Evolutionary conservation across 2,888 invertebrate genomes (phyloP).

Genomic region (Hypomecis punctinalis): DNA sequence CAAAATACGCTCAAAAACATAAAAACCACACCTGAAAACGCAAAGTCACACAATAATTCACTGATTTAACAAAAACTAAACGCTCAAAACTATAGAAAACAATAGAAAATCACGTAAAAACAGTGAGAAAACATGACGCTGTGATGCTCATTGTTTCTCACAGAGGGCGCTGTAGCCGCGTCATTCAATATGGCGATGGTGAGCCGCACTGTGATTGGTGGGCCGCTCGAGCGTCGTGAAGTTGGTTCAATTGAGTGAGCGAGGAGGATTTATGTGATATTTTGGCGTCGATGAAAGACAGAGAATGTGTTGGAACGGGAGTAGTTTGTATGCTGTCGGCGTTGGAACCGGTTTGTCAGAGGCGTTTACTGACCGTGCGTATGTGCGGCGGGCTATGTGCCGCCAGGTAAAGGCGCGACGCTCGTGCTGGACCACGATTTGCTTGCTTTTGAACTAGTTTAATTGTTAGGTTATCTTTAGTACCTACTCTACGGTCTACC

Average conservation of each 20-base stretch:
- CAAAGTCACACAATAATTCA: constrained; percentile 58
- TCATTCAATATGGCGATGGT: constrained; percentile 82
- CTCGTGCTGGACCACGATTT: neutral
- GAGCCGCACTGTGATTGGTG: constrained; percentile 68
- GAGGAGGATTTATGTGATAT: constrained; percentile 80
- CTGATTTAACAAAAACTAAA: constrained; percentile 56
- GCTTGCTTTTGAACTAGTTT: constrained; percentile 39
- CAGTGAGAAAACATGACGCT: constrained; percentile 66
- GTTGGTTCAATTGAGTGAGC: constrained; percentile 74
- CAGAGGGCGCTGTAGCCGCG: constrained; percentile 72
- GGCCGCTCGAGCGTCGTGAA: constrained; percentile 65
- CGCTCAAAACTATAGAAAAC: constrained; percentile 56
- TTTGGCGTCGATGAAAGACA: constrained; percentile 80
- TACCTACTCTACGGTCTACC: too few species aligned
- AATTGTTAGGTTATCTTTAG: constrained; percentile 51
- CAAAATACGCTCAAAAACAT: constrained; percentile 49
- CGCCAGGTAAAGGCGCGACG: constrained; percentile 66
- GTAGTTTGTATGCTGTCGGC: constrained; percentile 79
- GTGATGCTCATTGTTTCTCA: constrained; percentile 66
- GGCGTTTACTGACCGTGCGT: constrained; percentile 78
- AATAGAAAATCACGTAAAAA: constrained; percentile 70
- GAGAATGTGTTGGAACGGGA: constrained; percentile 76
- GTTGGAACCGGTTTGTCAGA: constrained; percentile 79
- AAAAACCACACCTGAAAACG: constrained; percentile 45
- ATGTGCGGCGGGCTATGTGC: constrained; percentile 70